Evolutionary conservation across 2,888 invertebrate genomes (phyloP).

Genomic region (Ecdyonurus torrentis): DNA sequence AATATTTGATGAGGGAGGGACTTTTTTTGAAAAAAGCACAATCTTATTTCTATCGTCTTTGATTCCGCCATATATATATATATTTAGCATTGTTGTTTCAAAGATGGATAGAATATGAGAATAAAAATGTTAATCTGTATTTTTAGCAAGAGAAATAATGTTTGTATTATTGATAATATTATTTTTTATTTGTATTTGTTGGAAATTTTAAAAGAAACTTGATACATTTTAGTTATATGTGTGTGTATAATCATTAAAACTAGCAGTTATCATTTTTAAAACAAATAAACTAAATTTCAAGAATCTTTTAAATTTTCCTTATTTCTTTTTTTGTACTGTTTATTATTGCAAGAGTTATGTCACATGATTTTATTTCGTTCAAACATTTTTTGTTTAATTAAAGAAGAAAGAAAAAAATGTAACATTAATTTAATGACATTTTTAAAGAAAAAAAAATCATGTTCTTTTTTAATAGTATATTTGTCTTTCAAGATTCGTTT

Average conservation of each 20-base stretch:
- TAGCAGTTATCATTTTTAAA: too few relatives aligned
- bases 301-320: too few relatives aligned
- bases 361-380: neutral
- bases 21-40: neutral
- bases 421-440: slow-evolving; percentile 7
- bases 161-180: neutral
- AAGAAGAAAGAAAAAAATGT: too few relatives aligned
- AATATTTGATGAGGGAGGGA: neutral
- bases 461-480: slow-evolving; percentile 9
- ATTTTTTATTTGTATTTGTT: too few relatives aligned
- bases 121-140: neutral
- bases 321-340: neutral
- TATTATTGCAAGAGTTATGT: neutral
- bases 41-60: neutral
- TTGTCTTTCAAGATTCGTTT: slow-evolving; percentile 15
- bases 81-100: neutral
- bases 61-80: neutral
- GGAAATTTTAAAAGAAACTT: too few relatives aligned
- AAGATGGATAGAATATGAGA: neutral
- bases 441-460: slow-evolving; percentile 5
- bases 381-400: neutral
- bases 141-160: neutral
- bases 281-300: too few relatives aligned
- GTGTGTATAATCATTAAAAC: too few relatives aligned
- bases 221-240: too few relatives aligned